These are phyloP conservation scores for Galaxea fascicularis DNA, from an alignment of 92 coral and sea anemone genomes.

Conservation along the genomic window DNA sequence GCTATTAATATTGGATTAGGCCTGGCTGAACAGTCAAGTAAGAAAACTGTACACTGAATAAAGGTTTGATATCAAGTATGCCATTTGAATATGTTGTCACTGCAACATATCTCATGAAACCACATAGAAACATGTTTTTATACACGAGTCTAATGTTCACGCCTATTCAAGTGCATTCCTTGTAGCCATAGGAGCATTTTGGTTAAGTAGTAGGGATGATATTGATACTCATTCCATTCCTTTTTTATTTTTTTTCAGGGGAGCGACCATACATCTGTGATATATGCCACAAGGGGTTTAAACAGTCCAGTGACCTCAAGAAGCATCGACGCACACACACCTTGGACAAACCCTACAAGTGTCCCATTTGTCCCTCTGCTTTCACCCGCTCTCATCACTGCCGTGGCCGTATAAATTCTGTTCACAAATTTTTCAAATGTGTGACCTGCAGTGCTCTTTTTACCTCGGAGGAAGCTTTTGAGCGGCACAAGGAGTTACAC, in stretches of 20 bases:
- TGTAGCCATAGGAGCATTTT: too few relatives aligned
- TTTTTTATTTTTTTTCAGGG: slow-evolving; percentile 63
- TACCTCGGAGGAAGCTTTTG: slow-evolving; percentile 86
- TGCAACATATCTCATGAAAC: too few relatives aligned
- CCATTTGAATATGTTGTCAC: too few relatives aligned
- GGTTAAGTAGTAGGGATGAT: too few relatives aligned
- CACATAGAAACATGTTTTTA: too few relatives aligned
- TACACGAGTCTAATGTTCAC: too few relatives aligned
- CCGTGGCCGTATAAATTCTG: slow-evolving; percentile 87
- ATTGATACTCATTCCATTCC: background rate
- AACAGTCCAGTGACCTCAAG: slow-evolving; percentile 97
- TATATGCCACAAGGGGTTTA: slow-evolving; percentile 94
- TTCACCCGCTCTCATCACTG: slow-evolving; percentile 97
- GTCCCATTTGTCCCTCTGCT: slow-evolving; percentile 89
- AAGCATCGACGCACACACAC: slow-evolving; percentile 96
- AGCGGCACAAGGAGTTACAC: slow-evolving; percentile 79
- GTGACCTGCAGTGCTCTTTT: slow-evolving; percentile 81
- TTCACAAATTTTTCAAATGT: slow-evolving; percentile 88
- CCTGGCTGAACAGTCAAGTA: too few relatives aligned
- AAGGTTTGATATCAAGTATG: too few relatives aligned
- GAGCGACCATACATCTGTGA: slow-evolving; percentile 96
- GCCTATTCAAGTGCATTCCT: too few relatives aligned
- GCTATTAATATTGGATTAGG: too few relatives aligned
- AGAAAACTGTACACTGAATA: too few relatives aligned
- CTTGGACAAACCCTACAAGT: slow-evolving; percentile 91